A percentile compares a stretch with the other conserved stretches of the same genome.
phyloP scores from a whole-genome alignment of 1,140 invertebrate genomes.

The Bombus haemorrhoidalis region DNA sequence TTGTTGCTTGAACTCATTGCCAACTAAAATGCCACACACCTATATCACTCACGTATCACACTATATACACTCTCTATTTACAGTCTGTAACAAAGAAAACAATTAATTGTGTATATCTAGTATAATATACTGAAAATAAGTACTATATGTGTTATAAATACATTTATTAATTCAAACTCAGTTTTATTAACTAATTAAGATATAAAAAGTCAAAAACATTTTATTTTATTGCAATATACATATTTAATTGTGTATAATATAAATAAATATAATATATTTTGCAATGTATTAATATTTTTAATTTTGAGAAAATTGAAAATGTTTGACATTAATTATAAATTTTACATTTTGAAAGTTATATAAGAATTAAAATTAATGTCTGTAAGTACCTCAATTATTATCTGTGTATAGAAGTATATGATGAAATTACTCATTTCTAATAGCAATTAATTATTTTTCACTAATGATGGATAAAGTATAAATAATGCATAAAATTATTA shows the following conservation, averaged over 20 bases:
- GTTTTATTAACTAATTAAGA: neutral
- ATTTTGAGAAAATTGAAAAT: neutral
- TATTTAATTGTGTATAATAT: neutral
- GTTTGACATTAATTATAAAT: neutral
- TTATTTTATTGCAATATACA: neutral
- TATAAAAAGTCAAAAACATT: neutral
- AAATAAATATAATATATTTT: no score
- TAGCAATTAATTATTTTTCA: neutral
- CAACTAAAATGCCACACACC: slow-evolving; percentile 77
- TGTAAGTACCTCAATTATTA: neutral
- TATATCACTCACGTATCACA: slow-evolving; percentile 77
- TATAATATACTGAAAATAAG: neutral
- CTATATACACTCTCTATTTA: slow-evolving; percentile 84
- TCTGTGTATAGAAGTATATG: neutral
- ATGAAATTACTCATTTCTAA: neutral
- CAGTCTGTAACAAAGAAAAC: slow-evolving; percentile 79
- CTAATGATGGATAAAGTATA: neutral
- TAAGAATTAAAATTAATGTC: neutral
- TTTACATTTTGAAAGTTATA: neutral
- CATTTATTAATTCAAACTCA: neutral
- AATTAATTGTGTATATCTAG: slow-evolving; percentile 30
- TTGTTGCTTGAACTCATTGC: slow-evolving; percentile 81
- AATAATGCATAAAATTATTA: neutral
- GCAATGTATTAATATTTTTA: no score
- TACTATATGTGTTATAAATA: neutral